Base-by-base conservation (phyloP, 2,113 vertebrate species). In the Centropus unirufus region DNA sequence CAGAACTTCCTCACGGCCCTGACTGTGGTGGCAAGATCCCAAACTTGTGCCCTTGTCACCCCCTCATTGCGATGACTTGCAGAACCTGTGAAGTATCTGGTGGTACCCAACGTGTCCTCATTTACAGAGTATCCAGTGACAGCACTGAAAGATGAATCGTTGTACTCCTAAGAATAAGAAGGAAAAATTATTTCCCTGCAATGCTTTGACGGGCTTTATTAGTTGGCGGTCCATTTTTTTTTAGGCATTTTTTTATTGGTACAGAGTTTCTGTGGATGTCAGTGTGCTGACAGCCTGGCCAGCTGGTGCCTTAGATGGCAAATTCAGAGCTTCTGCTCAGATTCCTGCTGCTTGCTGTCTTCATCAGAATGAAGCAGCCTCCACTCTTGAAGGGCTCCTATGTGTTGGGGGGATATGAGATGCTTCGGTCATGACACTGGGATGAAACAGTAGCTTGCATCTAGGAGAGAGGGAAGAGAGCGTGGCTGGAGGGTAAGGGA, bases 301-400 rank as follows among this genome's bases (percentile, higher is more conserved):
- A 6, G 5, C 57, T 86, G 52, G 36, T 0, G 2, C 44, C 12
- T 72, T 61, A 55, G 26, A 14, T 0, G 0, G 51, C 67, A 84
- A 83, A 30, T 27, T 81, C 69, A 61, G 55, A 82, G 73, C 16
- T 78, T 74, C 59, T 86, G 8, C 69, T 83, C 27, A 61, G 36
- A 95, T 40, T 59, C 30, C 40, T 61, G 40, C 26, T 81, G 57
- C 29, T 84, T 24, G 7, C 17, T 85, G 83, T n/a, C 18, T 62
- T 92, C 87, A 82, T 57, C 44, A 49, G 68, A 59, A 47, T 9
- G 57, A 30, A 46, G 44, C 85, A 90, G 54, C 57, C 27, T 87
- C 69, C 2, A 1, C 72, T 90, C 73, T 76, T 76, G 86, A 82
- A 74, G 40, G 39, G 54, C 46, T 85, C 92, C 46, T 58, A 9